phyloP scores from a whole-genome alignment of 2,113 vertebrate species.

The Lota lota region DNA sequence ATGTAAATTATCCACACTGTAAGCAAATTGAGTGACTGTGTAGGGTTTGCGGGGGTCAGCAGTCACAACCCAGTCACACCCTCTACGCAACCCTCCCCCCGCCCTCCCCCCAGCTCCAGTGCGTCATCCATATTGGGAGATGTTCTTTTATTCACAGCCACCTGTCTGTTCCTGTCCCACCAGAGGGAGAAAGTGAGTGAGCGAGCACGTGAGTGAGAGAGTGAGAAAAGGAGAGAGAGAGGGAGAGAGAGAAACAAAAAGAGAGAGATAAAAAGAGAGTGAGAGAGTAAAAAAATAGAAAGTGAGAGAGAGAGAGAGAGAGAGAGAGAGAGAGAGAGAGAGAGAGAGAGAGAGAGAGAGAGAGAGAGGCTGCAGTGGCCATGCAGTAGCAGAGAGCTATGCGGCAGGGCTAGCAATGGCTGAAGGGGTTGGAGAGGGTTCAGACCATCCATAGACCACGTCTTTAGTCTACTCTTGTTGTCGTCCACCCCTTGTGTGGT shows the following conservation, averaged over 20 bases:
- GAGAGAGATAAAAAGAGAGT: no score
- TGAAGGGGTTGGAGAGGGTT: slow-evolving; percentile 41
- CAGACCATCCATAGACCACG: slow-evolving; percentile 6
- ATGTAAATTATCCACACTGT: slow-evolving; percentile 33
- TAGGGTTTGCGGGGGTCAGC: slow-evolving; percentile 5
- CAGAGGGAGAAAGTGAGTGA: no score
- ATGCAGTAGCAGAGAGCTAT: not conserved
- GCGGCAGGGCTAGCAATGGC: slow-evolving; percentile 8
- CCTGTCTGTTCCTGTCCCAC: slow-evolving; percentile 47
- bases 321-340: no score
- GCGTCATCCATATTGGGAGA: slow-evolving; percentile 59
- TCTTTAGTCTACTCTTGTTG: no score
- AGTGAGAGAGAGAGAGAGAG: no score
- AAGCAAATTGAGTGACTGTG: slow-evolving; percentile 18
- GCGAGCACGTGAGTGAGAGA: no score
- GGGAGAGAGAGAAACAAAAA: no score
- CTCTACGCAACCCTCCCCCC: not conserved
- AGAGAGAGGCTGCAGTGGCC: not conserved
- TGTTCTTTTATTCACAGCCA: slow-evolving; percentile 70
- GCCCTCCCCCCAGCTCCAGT: slow-evolving; percentile 2
- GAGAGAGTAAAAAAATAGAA: no score
- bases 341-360: no score
- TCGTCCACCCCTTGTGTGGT: no score
- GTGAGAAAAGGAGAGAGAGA: no score
- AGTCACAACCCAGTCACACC: slow-evolving; percentile 1